A percentile compares a stretch with the other conserved stretches of the same genome.
phyloP scores from a whole-genome alignment of 2,797 vertebrate species.

The Pteropus rufus region DNA sequence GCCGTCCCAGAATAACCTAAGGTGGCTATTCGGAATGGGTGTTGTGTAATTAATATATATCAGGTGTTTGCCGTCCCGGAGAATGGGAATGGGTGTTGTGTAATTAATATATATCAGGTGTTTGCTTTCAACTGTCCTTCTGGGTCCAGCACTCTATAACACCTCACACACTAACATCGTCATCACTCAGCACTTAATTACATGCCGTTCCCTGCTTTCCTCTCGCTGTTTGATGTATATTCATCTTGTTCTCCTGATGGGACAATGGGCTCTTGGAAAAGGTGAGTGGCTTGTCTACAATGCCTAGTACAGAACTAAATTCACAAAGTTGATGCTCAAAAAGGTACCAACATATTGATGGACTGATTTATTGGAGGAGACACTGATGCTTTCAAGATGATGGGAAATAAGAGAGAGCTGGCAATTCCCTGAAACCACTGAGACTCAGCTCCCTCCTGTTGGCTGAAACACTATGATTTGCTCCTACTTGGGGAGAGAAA shows the following conservation, averaged over 20 bases:
- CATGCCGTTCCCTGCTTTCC: background rate
- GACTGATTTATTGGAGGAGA: background rate
- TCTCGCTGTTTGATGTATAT: background rate
- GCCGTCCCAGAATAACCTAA: background rate
- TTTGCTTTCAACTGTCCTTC: background rate
- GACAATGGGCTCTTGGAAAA: background rate
- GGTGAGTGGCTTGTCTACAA: rapidly evolving
- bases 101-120: background rate
- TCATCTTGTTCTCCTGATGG: background rate
- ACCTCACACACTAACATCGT: background rate
- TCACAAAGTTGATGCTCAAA: background rate
- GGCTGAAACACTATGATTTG: background rate
- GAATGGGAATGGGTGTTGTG: background rate
- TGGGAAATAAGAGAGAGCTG: background rate
- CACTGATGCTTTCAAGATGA: background rate
- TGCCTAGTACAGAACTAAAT: background rate
- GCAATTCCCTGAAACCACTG: background rate
- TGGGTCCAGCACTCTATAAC: background rate
- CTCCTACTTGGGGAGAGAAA: background rate
- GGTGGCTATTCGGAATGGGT: background rate
- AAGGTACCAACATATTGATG: background rate
- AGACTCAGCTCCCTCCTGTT: background rate
- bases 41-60: background rate
- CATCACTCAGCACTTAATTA: background rate
- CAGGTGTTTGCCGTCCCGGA: background rate